Conservation (phyloP, 2,888 invertebrate species). For the Xestia c-nigrum region DNA sequence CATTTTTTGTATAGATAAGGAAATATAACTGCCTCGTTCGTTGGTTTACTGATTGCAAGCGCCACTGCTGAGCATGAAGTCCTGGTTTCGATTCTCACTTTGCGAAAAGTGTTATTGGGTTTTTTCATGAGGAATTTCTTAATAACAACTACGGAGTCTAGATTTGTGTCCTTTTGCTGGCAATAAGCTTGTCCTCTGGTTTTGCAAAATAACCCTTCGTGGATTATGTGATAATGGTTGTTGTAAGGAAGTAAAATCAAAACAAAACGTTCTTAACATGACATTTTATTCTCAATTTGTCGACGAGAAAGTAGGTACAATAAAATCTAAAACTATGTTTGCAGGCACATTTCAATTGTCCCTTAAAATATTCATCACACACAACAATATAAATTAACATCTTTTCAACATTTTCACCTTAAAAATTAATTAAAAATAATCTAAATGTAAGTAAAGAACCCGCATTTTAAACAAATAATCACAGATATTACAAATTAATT, state of each 20-base stretch:
- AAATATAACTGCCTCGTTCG: neutral
- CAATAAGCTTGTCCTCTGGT: neutral
- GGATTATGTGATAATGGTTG: too few relatives aligned
- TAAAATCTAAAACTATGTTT: constrained; percentile 55
- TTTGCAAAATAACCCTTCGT: neutral
- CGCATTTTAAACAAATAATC: constrained; percentile 63
- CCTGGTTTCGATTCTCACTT: neutral
- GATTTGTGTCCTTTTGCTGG: neutral
- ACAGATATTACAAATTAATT: constrained; percentile 61
- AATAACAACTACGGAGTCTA: neutral
- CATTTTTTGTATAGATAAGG: neutral
- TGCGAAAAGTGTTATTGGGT: neutral
- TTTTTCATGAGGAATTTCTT: neutral
- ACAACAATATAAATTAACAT: constrained; percentile 57
- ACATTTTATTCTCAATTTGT: constrained; percentile 49
- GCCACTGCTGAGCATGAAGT: neutral
- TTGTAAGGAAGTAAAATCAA: neutral
- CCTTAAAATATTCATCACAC: constrained; percentile 40
- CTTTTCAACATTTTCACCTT: constrained; percentile 40
- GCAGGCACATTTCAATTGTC: constrained; percentile 44
- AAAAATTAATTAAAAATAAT: constrained; percentile 26
- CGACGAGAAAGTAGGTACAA: constrained; percentile 54
- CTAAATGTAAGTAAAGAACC: constrained; percentile 61
- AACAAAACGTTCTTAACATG: constrained; percentile 39
- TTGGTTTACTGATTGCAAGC: neutral